These are phyloP conservation scores for Scatophagus argus DNA, from an alignment of 2,113 vertebrate genomes.

Conservation along the genomic window DNA sequence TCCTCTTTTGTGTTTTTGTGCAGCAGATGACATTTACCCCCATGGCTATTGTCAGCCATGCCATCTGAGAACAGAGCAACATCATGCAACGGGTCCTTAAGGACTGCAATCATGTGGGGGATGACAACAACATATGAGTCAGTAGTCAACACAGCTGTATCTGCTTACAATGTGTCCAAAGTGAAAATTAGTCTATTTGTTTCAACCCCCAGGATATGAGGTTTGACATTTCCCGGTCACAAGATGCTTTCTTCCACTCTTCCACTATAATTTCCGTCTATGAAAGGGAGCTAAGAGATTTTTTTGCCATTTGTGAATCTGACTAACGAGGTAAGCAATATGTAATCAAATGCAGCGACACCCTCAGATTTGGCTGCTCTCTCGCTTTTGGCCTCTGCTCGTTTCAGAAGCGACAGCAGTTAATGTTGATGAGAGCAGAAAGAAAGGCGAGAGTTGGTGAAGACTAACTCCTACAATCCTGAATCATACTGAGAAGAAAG, in stretches of 20 bases:
- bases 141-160: background rate
- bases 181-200: constrained; percentile 9
- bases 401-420: background rate
- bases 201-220: constrained; percentile 4
- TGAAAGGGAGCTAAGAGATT: background rate
- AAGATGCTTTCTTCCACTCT: background rate
- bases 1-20: background rate
- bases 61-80: constrained; percentile 27
- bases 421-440: constrained; percentile 2
- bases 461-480: constrained; percentile 8
- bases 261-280: background rate
- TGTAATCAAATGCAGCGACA: background rate
- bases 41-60: background rate
- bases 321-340: constrained; percentile 11
- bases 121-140: constrained; percentile 46
- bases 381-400: constrained; percentile 1
- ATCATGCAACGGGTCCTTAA: constrained; percentile 43
- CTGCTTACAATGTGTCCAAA: background rate
- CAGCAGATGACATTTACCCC: constrained; percentile 22
- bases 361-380: constrained; percentile 13
- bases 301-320: constrained; percentile 22
- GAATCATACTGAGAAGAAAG: background rate
- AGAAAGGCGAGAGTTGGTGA: background rate
- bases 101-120: constrained; percentile 32
- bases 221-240: background rate